Percentiles rank a stretch among this genome's conserved stretches.
These are phyloP conservation scores for Drosophila suboccidentalis DNA, from an alignment of 2,888 invertebrate species.

Conservation along the genomic window DNA sequence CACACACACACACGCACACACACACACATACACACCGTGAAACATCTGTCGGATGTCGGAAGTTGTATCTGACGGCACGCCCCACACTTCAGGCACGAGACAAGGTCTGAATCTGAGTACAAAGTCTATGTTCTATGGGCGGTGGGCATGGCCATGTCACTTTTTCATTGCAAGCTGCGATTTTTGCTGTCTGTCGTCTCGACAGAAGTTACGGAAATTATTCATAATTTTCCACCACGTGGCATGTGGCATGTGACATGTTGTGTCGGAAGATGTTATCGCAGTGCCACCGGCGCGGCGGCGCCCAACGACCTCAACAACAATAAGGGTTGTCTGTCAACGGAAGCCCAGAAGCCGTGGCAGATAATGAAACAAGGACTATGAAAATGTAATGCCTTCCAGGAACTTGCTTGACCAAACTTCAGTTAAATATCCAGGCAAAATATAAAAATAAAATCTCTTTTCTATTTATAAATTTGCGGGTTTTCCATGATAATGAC, in stretches of 20 bases:
- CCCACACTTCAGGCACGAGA: conserved; percentile 61
- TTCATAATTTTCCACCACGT: conserved; percentile 78
- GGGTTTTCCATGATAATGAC: conserved; percentile 72
- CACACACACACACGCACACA: conserved; percentile 14
- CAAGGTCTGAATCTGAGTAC: conserved; percentile 3
- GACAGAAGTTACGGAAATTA: conserved; percentile 82
- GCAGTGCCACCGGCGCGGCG: conserved; percentile 7
- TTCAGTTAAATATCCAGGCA: conserved; percentile 20
- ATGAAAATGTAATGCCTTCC: conserved; percentile 15
- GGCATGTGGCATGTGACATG: conserved; percentile 41
- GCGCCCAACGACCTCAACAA: conserved; percentile 12
- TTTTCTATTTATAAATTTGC: conserved; percentile 3
- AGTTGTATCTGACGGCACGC: conserved; percentile 82
- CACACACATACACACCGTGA: conserved; percentile 2
- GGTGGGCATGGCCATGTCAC: conserved; percentile 61
- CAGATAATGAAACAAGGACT: conserved; percentile 16
- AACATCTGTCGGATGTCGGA: conserved; percentile 82
- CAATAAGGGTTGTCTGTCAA: conserved; percentile 71
- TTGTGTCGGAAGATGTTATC: conserved; percentile 57
- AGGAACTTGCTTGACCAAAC: conserved; percentile 45
- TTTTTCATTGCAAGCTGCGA: conserved; percentile 75
- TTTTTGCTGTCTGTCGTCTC: too few species aligned
- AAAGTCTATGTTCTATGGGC: conserved; percentile 12
- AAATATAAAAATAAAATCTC: conserved; percentile 26
- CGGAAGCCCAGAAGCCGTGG: conserved; percentile 52